These are phyloP conservation scores for Stenopsyche tienmushanensis DNA, from an alignment of 1,140 invertebrate species.

Conservation along the genomic window DNA sequence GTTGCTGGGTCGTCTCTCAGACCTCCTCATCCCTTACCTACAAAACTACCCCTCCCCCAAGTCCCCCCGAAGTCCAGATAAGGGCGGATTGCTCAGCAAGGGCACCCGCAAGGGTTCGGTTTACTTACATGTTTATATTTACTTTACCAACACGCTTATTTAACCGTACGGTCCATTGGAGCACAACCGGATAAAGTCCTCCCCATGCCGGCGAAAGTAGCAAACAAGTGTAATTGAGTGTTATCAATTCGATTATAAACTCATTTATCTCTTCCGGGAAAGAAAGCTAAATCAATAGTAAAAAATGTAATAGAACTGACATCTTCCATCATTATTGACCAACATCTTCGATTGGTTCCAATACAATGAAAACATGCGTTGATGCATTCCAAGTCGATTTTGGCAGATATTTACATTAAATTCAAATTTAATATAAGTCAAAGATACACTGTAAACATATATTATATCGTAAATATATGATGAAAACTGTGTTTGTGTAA, in stretches of 20 bases:
- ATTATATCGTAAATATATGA: no score
- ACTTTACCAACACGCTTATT: constrained; percentile 19
- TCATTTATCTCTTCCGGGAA: background rate
- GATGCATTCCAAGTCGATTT: no score
- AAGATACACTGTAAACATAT: no score
- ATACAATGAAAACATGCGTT: no score
- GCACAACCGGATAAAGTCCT: background rate
- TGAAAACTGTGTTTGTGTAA: no score
- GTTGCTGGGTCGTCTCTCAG: background rate
- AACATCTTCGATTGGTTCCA: no score
- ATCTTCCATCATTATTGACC: no score
- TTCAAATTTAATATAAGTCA: no score
- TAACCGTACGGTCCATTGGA: no score
- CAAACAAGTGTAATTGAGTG: constrained; percentile 17
- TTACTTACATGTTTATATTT: constrained; percentile 27
- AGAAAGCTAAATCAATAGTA: background rate
- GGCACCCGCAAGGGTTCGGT: constrained; percentile 6
- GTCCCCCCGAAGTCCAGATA: background rate
- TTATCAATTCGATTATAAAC: constrained; percentile 15
- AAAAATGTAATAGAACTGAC: no score
- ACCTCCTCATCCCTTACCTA: background rate
- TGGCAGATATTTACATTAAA: no score
- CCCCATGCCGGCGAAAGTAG: background rate
- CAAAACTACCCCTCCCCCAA: background rate
- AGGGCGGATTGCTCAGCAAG: constrained; percentile 10